phyloP scores from a whole-genome alignment of 2,888 invertebrate genomes.

The Alviniconcha strummeri region DNA sequence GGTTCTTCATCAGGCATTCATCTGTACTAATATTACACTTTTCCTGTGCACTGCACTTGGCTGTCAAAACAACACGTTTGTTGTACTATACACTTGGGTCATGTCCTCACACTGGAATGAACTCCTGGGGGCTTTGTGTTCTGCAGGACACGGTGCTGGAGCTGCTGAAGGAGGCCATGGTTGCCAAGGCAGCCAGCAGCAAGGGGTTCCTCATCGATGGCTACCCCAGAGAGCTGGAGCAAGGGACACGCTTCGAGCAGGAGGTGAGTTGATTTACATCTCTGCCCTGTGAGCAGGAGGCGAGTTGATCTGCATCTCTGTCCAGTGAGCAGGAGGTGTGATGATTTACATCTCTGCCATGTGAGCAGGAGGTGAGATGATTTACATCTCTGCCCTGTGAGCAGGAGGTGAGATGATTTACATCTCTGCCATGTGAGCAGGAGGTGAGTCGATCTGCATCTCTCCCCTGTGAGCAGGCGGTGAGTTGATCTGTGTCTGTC shows the following conservation, averaged over 20 bases:
- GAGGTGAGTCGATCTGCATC: slow-evolving; percentile 87
- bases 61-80: too few species aligned
- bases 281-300: slow-evolving; percentile 87
- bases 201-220: slow-evolving; percentile 95
- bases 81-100: too few species aligned
- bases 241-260: slow-evolving; percentile 90
- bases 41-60: too few species aligned
- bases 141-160: slow-evolving; percentile 83
- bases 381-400: slow-evolving; percentile 79
- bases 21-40: too few species aligned
- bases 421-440: slow-evolving; percentile 91
- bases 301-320: slow-evolving; percentile 71
- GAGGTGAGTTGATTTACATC: slow-evolving; percentile 79
- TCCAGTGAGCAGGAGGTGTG: slow-evolving; percentile 91
- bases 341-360: slow-evolving; percentile 70
- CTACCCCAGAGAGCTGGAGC: slow-evolving; percentile 92
- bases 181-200: slow-evolving; percentile 77
- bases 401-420: slow-evolving; percentile 85
- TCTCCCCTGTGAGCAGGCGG: too few species aligned
- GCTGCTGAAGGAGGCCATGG: slow-evolving; percentile 86
- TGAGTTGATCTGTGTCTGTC: too few species aligned
- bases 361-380: slow-evolving; percentile 87
- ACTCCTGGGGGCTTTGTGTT: background rate
- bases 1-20: too few species aligned
- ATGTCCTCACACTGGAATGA: too few species aligned